Evolutionary conservation across 2,797 vertebrate genomes (phyloP), one percentile per base, ranked within the genome.

Genomic region (Chaenodraco wilsoni): DNA sequence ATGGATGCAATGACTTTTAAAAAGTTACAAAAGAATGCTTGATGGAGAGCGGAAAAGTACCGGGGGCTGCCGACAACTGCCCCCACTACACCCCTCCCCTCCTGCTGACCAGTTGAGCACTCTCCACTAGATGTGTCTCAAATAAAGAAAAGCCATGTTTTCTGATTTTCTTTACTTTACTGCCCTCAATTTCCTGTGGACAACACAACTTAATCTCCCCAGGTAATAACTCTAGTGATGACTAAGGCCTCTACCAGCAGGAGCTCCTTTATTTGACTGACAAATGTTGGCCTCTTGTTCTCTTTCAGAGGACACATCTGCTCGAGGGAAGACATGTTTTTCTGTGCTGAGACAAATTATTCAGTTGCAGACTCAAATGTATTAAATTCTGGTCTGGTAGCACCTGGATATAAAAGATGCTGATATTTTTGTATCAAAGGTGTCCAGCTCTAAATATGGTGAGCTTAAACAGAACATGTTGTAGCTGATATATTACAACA

Each of bases 21-120:
- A 43, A 12, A 6, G 9, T 61, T 57, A 14, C 33, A 17, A 5
- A 19, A 27, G 89, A 87, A 89, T 91, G 78, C 51, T 50, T 51
- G 66, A 71, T 50, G 37, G 66, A 54, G 78, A 89, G 66, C 21
- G 90, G 90, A 92, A 91, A 93, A 91, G 73, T 88, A 91, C 88
- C 52, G 69, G 76, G 69, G 56, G 55, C 21, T 17, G 21, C 60
- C 21, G 57, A 37, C 45, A 58, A 41, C 44, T 8, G 17, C 49
- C 17, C 45, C 82, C 33, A 37, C 8, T 37, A 37, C 11, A 13
- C 21, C 2, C 0, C 6, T 27, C 21, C 54, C 56, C 16, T n/a
- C 15, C 54, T 11, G 33, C 54, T 17, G 41, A 74, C 67, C 68
- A 55, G 52, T 59, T 7, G 49, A 64, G 33, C 56, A 16, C 70